Conservation (phyloP, 2,888 invertebrate genomes). For the Xestia rhomboidea region DNA sequence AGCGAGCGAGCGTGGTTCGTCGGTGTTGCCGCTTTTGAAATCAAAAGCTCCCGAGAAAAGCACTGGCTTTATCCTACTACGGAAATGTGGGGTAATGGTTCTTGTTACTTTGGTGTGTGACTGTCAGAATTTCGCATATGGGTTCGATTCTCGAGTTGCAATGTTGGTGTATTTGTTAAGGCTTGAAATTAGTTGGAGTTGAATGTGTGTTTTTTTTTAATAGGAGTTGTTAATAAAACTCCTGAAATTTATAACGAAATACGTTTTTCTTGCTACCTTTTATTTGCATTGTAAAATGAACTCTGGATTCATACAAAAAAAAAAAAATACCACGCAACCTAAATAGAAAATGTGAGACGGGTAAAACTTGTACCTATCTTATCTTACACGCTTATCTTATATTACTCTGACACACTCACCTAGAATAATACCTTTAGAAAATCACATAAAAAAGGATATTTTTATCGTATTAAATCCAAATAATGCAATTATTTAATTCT, state of each 20-base stretch:
- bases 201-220: not conserved
- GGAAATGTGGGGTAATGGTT: not conserved
- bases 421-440: not conserved
- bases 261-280: not conserved
- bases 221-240: not conserved
- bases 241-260: not conserved
- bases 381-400: too few species aligned
- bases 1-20: conserved; percentile 45
- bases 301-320: not conserved
- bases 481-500: not conserved
- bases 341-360: not conserved
- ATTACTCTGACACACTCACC: not conserved
- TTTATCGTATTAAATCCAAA: not conserved
- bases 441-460: not conserved
- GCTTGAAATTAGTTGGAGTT: not conserved
- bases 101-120: not conserved
- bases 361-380: not conserved
- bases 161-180: not conserved
- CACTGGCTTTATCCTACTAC: conserved; percentile 16
- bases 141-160: not conserved
- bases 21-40: conserved; percentile 47
- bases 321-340: not conserved
- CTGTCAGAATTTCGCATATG: not conserved
- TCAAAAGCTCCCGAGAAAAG: conserved; percentile 62
- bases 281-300: not conserved